Base-by-base conservation (phyloP, 92 coral and sea anemone species). In the Parazoanthus darwini region DNA sequence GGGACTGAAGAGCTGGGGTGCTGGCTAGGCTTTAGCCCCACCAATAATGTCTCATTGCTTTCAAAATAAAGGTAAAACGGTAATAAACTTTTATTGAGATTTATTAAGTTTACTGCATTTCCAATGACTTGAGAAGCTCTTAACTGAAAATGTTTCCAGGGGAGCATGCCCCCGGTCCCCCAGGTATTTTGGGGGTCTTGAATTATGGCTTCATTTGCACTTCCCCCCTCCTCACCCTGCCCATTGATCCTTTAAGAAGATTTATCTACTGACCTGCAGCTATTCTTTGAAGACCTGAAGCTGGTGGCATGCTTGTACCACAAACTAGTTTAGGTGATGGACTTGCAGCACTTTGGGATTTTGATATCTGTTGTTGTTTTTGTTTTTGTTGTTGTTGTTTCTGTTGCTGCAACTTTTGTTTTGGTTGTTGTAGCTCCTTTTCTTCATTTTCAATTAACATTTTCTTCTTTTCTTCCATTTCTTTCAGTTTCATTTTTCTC, bases 401-500 rank as follows among this genome's bases (percentile, higher is more conserved):
- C 58, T 86, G 88, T 44, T 39, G 79, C 56, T 74, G 70, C 29
- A 78, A n/a, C 75, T 74, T 70, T 58, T 88, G 86, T 20, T 91
- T 85, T 78, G 88, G 67, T 68, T 82, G 77, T 70, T 82, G 88
- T 88, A 89, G 43, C 42, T 88, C 90, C 90, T 91, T 56, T 77
- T 88, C 87, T 78, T 88, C 77, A 82, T 70, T 67, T 67, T 79
- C 77, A n/a, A 88, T 88, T 16, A 54, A 54, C 14, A 72, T 68
- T 83, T 90, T 92, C 74, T 89, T 90, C 36, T 89, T 91, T 48
- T 94, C 98, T 63, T 91, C 83, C 36, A 96, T 85, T 78, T 94
- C 95, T 87, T 90, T 95, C 20, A 82, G 82, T 78, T 95, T 95
- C 35, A 87, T 73, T 35, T 93, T 90, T 77, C 90, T 92, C 23